Evolutionary conservation across 2,888 invertebrate species (phyloP), one percentile per base, ranked within the genome.

Genomic region (Troglohyphantes excavatus): DNA sequence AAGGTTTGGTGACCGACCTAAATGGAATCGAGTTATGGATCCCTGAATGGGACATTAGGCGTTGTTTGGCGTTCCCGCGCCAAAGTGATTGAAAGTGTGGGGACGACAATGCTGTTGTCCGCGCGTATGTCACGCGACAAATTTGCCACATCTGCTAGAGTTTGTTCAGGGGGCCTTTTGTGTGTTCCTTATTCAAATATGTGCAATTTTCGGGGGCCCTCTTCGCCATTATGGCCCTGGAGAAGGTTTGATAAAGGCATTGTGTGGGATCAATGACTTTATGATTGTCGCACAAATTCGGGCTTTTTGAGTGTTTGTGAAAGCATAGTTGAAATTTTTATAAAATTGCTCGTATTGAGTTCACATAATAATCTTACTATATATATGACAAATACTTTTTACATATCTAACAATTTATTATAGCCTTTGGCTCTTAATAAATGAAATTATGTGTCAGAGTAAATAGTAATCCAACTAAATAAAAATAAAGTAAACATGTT

Each of bases 121-220:
- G 19, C 27, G 68, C 13, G 19, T 39, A 29, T 43, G 65, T 65
- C 78, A 65, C 78, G 78, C 65, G 78, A 46, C 67, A 81, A 81
- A 81, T 68, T 81, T 46, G 53, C 79, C 79, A 53, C 79, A 81
- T 81, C 79, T 81, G 79, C 79, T 68, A 43, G 27, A 29, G 79
- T 81, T 81, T 81, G 79, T 39, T 67, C 67, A 81, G 53, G 27
- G 79, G 27, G 46, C 39, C 67, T 68, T 67, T 76, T 61, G 59
- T 61, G 61, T n/a, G 61, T 21, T 53, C 19, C 11, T 27, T 27
- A 68, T 33, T 19, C 26, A 68, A 76, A 59, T 39, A 21, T 61
- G 29, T 6, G 23, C 63, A 33, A 65, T 78, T 39, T 23, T n/a
- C 39, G 26, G 78, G 29, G 53, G 75, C 21, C 21, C 53, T 53